phyloP scores from a whole-genome alignment of 2,113 vertebrate species.

The Percina caprodes region DNA sequence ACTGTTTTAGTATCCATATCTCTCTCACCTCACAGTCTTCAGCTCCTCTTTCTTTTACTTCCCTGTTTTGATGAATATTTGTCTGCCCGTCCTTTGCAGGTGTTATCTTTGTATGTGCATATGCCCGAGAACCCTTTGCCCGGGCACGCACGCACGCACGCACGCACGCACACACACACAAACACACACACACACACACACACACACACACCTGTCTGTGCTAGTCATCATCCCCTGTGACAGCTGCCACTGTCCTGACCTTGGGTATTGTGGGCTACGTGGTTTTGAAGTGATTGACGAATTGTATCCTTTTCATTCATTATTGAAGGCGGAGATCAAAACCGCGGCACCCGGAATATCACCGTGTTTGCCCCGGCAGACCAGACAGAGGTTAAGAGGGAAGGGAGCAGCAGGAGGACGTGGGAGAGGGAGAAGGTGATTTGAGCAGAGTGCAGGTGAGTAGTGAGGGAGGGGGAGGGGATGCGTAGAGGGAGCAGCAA shows the following conservation, averaged over 20 bases:
- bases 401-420: constrained; percentile 1
- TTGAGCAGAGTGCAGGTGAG: constrained; percentile 48
- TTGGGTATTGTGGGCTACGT: constrained; percentile 62
- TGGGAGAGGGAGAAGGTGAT: constrained; percentile 57
- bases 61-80: constrained; percentile 18
- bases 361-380: constrained; percentile 49
- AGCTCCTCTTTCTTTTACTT: not conserved
- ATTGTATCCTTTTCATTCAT: constrained; percentile 82
- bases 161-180: too few relatives aligned
- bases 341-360: constrained; percentile 58
- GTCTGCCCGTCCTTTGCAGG: not conserved
- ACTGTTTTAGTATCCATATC: constrained; percentile 24
- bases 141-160: too few relatives aligned
- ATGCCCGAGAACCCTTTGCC: not conserved
- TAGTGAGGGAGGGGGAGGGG: constrained; percentile 9
- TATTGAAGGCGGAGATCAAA: constrained; percentile 80
- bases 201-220: constrained; percentile 40
- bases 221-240: constrained; percentile 67
- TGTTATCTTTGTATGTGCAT: constrained; percentile 28
- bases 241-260: constrained; percentile 77
- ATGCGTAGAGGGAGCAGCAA: constrained; percentile 3
- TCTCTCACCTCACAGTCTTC: not conserved
- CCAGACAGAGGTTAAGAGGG: constrained; percentile 59
- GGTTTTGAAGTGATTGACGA: constrained; percentile 79
- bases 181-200: too few relatives aligned